phyloP scores from a whole-genome alignment of 1,140 invertebrate genomes.

The Palaemon carinicauda region DNA sequence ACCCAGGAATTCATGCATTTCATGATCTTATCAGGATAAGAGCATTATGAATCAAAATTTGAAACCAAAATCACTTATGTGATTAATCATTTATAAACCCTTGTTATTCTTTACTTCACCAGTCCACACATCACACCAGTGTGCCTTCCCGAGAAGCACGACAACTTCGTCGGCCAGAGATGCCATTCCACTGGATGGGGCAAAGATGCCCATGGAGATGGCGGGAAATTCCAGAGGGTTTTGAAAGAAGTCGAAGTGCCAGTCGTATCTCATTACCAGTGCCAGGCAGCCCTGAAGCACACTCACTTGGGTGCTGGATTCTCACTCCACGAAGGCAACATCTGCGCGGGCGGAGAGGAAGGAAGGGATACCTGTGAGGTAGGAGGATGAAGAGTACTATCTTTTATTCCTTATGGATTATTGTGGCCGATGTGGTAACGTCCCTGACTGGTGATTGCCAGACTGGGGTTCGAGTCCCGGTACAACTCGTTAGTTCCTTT shows the following conservation, averaged over 20 bases:
- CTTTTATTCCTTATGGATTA: not conserved
- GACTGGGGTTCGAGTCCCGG: too few species aligned
- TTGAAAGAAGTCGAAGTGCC: slow-evolving; percentile 70
- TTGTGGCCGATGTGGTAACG: too few species aligned
- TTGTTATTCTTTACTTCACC: not conserved
- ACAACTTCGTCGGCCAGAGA: slow-evolving; percentile 79
- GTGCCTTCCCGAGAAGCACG: slow-evolving; percentile 71
- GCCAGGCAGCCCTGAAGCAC: slow-evolving; percentile 67
- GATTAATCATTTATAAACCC: too few species aligned
- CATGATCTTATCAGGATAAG: not conserved
- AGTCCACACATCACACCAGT: slow-evolving; percentile 73
- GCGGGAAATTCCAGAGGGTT: slow-evolving; percentile 89
- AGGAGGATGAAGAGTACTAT: not conserved
- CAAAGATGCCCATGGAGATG: slow-evolving; percentile 89
- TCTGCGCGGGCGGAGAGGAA: slow-evolving; percentile 91
- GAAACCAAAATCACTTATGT: too few species aligned
- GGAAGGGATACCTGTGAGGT: slow-evolving; percentile 78
- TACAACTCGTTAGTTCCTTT: too few species aligned
- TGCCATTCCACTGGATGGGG: slow-evolving; percentile 96
- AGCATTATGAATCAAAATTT: too few species aligned
- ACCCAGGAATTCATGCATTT: too few species aligned
- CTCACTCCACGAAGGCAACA: slow-evolving; percentile 73
- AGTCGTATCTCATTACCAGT: slow-evolving; percentile 66
- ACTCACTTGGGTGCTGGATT: slow-evolving; percentile 66
- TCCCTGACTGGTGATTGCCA: too few species aligned